Percentiles rank a stretch among this genome's conserved stretches.
Evolutionary conservation across 2,113 vertebrate genomes (phyloP).

Genomic region (Aspidoscelis tigris): DNA sequence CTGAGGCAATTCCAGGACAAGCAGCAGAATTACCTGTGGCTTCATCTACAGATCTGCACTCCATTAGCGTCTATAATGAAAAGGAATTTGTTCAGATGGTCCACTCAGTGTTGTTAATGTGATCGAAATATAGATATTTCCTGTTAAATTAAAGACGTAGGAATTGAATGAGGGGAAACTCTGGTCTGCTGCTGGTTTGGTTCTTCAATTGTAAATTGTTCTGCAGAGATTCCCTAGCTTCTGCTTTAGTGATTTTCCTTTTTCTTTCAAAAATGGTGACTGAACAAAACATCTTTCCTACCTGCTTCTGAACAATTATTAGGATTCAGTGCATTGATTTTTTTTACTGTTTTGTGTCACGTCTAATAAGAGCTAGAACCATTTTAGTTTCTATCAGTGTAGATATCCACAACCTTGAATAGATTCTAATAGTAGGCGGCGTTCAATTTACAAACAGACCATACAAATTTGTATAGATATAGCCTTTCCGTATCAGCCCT

Average conservation of each 20-base stretch:
- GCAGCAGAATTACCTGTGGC: neutral
- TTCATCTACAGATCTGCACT: conserved; percentile 3
- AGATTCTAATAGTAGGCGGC: neutral
- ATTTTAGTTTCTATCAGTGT: neutral
- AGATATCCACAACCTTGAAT: neutral
- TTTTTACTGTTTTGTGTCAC: no score
- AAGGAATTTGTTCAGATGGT: conserved; percentile 9
- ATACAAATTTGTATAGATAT: no score
- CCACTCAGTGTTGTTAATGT: neutral
- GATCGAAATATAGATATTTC: conserved; percentile 16
- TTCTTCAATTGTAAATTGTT: neutral
- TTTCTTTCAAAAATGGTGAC: neutral
- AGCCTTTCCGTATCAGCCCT: no score
- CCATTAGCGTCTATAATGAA: conserved; percentile 21
- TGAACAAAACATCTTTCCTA: neutral
- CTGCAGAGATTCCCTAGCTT: neutral
- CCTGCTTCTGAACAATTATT: neutral
- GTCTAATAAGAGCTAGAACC: no score
- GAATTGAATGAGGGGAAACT: neutral
- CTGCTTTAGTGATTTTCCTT: neutral
- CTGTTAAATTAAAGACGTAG: conserved; percentile 20
- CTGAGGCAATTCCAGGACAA: conserved; percentile 24
- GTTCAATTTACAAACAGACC: neutral
- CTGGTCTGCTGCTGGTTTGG: neutral
- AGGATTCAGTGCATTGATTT: no score